Evolutionary conservation across 1,140 invertebrate genomes (phyloP).

Genomic region (Lamellibrachia luymesi): DNA sequence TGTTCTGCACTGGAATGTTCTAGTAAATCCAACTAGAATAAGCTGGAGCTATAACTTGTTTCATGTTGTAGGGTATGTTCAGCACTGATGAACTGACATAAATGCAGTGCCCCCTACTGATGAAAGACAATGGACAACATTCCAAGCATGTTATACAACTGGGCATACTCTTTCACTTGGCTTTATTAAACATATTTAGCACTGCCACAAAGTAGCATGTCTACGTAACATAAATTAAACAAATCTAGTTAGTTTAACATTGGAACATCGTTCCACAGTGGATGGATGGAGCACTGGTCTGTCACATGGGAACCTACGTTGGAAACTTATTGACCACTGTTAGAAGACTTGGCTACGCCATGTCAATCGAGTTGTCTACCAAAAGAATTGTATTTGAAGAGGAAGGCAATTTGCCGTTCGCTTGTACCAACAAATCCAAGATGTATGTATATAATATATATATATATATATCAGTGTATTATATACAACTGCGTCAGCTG

Average conservation of each 20-base stretch:
- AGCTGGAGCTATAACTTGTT: conserved; percentile 22
- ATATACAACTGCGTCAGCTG: neutral
- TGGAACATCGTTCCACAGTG: neutral
- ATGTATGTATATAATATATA: neutral
- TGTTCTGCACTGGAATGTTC: too few relatives aligned
- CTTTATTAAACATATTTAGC: neutral
- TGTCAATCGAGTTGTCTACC: neutral
- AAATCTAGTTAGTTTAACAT: neutral
- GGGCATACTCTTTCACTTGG: neutral
- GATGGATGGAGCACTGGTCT: neutral
- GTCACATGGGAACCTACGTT: neutral
- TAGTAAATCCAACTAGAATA: too few relatives aligned
- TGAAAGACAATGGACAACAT: neutral
- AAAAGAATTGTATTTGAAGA: neutral
- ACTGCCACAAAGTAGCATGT: neutral
- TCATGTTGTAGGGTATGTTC: conserved; percentile 57
- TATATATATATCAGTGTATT: neutral
- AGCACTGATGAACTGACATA: conserved; percentile 56
- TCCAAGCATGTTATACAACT: neutral
- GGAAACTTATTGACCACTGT: neutral
- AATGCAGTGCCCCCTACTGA: neutral
- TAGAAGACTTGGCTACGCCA: too few relatives aligned
- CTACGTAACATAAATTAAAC: neutral
- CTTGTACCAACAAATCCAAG: neutral
- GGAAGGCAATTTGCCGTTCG: neutral